These are phyloP conservation scores for Ameiurus melas DNA, from an alignment of 2,113 vertebrate species.

Conservation along the genomic window DNA sequence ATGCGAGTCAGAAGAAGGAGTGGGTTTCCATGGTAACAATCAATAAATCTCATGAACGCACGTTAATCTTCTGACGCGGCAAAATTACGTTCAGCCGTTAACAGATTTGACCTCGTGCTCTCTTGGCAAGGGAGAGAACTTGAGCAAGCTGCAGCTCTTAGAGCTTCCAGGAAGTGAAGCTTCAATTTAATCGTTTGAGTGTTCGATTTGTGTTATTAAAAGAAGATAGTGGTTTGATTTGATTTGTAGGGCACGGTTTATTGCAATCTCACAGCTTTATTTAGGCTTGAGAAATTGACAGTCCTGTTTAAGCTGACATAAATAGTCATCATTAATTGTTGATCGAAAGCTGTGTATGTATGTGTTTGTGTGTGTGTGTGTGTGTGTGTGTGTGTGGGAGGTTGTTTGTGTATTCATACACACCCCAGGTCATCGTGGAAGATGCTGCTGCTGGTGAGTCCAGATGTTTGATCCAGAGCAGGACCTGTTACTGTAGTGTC, in stretches of 20 bases:
- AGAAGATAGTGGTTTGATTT: neutral
- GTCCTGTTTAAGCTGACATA: neutral
- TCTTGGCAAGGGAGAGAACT: neutral
- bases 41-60: neutral
- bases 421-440: slow-evolving; percentile 96
- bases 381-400: neutral
- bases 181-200: neutral
- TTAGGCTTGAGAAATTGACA: neutral
- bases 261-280: no score
- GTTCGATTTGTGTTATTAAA: neutral
- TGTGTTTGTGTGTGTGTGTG: no score
- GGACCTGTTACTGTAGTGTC: slow-evolving; percentile 88
- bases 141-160: neutral
- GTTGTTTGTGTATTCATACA: slow-evolving; percentile 26
- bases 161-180: neutral
- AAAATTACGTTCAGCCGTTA: neutral
- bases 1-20: neutral
- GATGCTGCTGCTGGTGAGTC: slow-evolving; percentile 80
- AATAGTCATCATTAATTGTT: neutral
- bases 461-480: slow-evolving; percentile 76
- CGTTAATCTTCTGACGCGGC: neutral
- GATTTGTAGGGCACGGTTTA: no score
- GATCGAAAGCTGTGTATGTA: neutral
- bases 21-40: neutral
- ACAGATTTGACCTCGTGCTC: neutral